Evolutionary conservation across 1,140 invertebrate genomes (phyloP).

Genomic region (Drosophila orosa): DNA sequence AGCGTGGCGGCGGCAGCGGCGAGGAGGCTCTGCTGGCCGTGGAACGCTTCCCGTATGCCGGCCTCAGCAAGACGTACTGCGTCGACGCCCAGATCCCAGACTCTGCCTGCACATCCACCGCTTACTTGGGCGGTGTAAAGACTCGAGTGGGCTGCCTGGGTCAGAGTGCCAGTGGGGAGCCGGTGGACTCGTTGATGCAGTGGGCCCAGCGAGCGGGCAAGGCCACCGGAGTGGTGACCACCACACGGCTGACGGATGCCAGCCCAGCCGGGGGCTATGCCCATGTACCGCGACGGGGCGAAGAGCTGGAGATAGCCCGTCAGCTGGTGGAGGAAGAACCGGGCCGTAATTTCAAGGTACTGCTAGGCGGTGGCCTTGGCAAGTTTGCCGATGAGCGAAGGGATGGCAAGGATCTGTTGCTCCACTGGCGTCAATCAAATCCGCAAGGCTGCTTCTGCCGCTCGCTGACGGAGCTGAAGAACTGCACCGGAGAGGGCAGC

Average conservation of each 20-base stretch:
- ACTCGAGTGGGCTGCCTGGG: slow-evolving; percentile 88
- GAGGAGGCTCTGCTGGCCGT: slow-evolving; percentile 90
- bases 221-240: slow-evolving; percentile 79
- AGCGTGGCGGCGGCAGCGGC: slow-evolving; percentile 85
- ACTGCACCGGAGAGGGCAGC: slow-evolving; percentile 61
- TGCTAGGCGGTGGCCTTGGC: slow-evolving; percentile 88
- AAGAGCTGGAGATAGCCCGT: slow-evolving; percentile 88
- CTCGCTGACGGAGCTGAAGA: slow-evolving; percentile 85
- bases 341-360: slow-evolving; percentile 86
- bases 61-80: slow-evolving; percentile 88
- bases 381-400: slow-evolving; percentile 86
- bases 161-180: slow-evolving; percentile 86
- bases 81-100: slow-evolving; percentile 92
- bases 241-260: slow-evolving; percentile 76
- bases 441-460: slow-evolving; percentile 86
- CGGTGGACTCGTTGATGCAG: slow-evolving; percentile 88
- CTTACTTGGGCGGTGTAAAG: slow-evolving; percentile 90
- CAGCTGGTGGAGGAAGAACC: slow-evolving; percentile 89
- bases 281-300: slow-evolving; percentile 88
- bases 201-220: slow-evolving; percentile 92
- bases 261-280: slow-evolving; percentile 75
- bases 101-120: slow-evolving; percentile 90
- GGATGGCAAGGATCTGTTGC: slow-evolving; percentile 85
- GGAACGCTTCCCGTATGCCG: slow-evolving; percentile 90
- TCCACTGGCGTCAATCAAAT: slow-evolving; percentile 83